Evolutionary conservation across 2,888 invertebrate genomes (phyloP).

Genomic region (Elysia crispata): DNA sequence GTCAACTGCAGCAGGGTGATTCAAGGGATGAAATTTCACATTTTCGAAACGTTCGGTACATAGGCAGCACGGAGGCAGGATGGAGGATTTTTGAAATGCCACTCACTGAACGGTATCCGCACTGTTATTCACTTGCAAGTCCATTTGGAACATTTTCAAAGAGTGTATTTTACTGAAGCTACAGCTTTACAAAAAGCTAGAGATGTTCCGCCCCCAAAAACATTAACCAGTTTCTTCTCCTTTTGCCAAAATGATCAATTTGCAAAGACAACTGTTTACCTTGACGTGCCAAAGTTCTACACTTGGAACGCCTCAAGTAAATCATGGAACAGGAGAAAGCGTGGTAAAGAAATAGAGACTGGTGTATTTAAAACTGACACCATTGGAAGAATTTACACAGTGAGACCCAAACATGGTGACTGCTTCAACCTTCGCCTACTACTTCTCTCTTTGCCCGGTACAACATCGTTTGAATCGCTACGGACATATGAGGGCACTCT

Average conservation of each 20-base stretch:
- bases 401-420: constrained; percentile 59
- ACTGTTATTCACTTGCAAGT: not conserved
- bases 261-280: constrained; percentile 51
- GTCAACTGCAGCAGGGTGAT: too few species aligned
- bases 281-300: constrained; percentile 54
- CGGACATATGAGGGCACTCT: not conserved
- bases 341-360: constrained; percentile 21
- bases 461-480: not conserved
- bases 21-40: too few species aligned
- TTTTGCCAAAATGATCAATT: constrained; percentile 43
- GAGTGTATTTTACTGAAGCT: constrained; percentile 30
- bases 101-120: too few species aligned
- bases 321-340: constrained; percentile 25
- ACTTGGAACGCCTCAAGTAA: constrained; percentile 53
- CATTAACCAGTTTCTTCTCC: constrained; percentile 49
- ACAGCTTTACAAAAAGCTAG: not conserved
- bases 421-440: constrained; percentile 51
- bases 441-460: constrained; percentile 33
- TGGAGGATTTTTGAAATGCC: too few species aligned
- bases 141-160: not conserved
- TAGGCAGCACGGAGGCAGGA: too few species aligned
- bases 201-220: constrained; percentile 24
- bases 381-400: constrained; percentile 57
- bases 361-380: not conserved
- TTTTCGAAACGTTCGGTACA: too few species aligned